Evolutionary conservation across 53 echinoderm and acorn worm genomes (phyloP).

Genomic region (Zoroaster sp.): DNA sequence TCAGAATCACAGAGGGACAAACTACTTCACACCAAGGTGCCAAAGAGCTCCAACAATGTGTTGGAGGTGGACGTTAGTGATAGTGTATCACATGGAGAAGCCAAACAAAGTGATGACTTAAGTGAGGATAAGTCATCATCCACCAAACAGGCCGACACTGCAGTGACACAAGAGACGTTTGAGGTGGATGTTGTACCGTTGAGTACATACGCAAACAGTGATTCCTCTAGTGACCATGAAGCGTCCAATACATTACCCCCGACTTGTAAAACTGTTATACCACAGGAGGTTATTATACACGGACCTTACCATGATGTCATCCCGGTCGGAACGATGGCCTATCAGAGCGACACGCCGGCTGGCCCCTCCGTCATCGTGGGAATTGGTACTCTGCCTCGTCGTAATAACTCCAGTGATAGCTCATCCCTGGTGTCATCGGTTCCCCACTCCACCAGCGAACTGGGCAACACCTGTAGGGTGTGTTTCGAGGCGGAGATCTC

Average conservation of each 20-base stretch:
- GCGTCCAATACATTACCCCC: conserved; percentile 34
- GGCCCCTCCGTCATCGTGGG: conserved; percentile 38
- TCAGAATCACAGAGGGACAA: conserved; percentile 1
- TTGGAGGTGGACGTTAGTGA: background rate
- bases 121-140: background rate
- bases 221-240: conserved; percentile 42
- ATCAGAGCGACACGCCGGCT: conserved; percentile 30
- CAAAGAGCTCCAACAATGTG: background rate
- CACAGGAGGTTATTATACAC: conserved; percentile 74
- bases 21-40: background rate
- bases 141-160: background rate
- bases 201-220: conserved; percentile 31
- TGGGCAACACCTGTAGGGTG: conserved; percentile 87
- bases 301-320: conserved; percentile 48
- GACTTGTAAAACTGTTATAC: conserved; percentile 36
- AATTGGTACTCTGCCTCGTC: conserved; percentile 18
- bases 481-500: conserved; percentile 95
- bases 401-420: conserved; percentile 88
- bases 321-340: conserved; percentile 52
- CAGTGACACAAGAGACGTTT: background rate
- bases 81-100: background rate
- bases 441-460: conserved; percentile 90
- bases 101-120: background rate
- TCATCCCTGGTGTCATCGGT: conserved; percentile 95
- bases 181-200: conserved; percentile 29